Conservation (phyloP, 1,140 invertebrate genomes). For the Drosophila serrata region DNA sequence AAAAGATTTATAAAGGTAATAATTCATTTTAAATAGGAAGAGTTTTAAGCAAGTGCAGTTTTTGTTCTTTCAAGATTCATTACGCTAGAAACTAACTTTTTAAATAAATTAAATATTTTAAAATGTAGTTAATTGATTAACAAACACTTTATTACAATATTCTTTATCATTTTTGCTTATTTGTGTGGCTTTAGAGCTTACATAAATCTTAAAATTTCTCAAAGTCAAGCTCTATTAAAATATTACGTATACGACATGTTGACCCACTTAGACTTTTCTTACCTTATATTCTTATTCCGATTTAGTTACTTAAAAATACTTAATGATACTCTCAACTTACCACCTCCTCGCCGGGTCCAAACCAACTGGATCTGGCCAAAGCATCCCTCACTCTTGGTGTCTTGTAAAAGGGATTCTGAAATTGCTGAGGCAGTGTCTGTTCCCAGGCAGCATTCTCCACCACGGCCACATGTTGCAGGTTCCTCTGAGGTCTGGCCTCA, state of each 20-base stretch:
- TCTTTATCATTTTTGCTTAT: no score
- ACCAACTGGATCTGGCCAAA: constrained; percentile 86
- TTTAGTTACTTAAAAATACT: not conserved
- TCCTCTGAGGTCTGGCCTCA: constrained; percentile 59
- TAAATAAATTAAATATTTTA: no score
- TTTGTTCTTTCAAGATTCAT: not conserved
- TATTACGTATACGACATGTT: not conserved
- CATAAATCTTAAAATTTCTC: not conserved
- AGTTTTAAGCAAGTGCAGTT: not conserved
- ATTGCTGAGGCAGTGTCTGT: constrained; percentile 79
- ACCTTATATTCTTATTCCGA: no score
- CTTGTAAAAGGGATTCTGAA: constrained; percentile 86
- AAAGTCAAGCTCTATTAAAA: not conserved
- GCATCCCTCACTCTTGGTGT: constrained; percentile 85
- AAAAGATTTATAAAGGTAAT: not conserved
- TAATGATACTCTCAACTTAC: constrained; percentile 71
- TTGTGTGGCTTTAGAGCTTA: not conserved
- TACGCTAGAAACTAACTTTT: no score
- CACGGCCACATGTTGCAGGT: constrained; percentile 82
- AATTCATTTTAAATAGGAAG: not conserved
- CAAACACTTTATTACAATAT: no score
- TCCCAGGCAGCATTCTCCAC: constrained; percentile 84
- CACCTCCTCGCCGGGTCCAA: constrained; percentile 87
- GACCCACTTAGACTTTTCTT: not conserved
- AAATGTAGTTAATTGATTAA: no score